Percentiles rank a stretch among this genome's conserved stretches.
phyloP scores from a whole-genome alignment of 2,888 invertebrate genomes.

The Arctia plantaginis region DNA sequence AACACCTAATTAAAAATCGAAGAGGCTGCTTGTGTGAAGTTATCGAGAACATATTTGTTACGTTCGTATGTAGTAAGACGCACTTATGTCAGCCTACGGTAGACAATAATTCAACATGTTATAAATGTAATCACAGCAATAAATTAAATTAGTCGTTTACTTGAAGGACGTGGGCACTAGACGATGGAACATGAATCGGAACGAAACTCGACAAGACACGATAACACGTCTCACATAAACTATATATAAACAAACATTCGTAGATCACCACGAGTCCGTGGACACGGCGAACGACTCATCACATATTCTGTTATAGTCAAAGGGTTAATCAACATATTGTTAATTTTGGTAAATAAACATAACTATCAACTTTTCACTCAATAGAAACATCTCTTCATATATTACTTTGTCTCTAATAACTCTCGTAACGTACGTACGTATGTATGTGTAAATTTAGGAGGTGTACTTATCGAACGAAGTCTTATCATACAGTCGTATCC shows the following conservation, averaged over 20 bases:
- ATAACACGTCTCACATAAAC: constrained; percentile 79
- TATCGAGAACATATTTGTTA: constrained; percentile 34
- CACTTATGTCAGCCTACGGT: constrained; percentile 48
- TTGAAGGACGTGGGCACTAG: constrained; percentile 71
- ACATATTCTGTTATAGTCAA: constrained; percentile 65
- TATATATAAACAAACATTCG: constrained; percentile 75
- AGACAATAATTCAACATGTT: constrained; percentile 69
- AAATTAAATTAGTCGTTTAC: constrained; percentile 78
- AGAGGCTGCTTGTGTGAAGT: constrained; percentile 42
- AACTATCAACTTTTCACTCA: constrained; percentile 80
- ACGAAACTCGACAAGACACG: constrained; percentile 76
- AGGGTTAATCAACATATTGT: constrained; percentile 73
- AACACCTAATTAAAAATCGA: constrained; percentile 36
- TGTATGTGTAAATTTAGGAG: constrained; percentile 69
- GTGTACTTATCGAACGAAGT: constrained; percentile 78
- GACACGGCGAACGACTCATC: constrained; percentile 59
- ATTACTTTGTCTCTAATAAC: constrained; percentile 82
- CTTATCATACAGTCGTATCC: constrained; percentile 78
- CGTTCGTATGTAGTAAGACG: constrained; percentile 46
- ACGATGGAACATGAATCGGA: constrained; percentile 76
- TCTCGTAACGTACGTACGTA: constrained; percentile 78
- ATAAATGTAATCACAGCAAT: constrained; percentile 85
- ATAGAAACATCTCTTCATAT: constrained; percentile 84
- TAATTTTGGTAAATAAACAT: constrained; percentile 84
- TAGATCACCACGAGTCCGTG: constrained; percentile 56